A percentile compares a stretch with the other conserved stretches of the same genome.
phyloP scores from a whole-genome alignment of 2,888 invertebrate species.

The Ormyrus rosae region DNA sequence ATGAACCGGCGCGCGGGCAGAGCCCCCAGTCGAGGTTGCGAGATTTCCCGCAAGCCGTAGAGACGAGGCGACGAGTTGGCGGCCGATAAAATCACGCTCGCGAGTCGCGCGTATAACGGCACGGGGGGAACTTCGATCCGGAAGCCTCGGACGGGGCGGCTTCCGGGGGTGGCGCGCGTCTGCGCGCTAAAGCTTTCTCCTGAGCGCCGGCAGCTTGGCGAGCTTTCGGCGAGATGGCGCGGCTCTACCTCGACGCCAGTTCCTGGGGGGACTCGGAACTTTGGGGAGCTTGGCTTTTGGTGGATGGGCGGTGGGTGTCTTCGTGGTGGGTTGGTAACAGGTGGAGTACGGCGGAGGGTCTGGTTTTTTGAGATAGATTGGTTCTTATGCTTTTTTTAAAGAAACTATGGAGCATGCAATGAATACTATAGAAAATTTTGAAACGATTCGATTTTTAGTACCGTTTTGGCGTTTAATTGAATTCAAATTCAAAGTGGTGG shows the following conservation, averaged over 20 bases:
- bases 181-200: constrained; percentile 1
- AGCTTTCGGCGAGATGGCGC: constrained; percentile 43
- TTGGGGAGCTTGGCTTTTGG: too few relatives aligned
- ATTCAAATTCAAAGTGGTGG: too few relatives aligned
- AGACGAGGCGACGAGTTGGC: constrained; percentile 56
- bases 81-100: constrained; percentile 71
- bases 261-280: too few relatives aligned
- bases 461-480: too few relatives aligned
- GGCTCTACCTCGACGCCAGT: neutral
- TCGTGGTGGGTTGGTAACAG: too few relatives aligned
- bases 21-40: constrained; percentile 59
- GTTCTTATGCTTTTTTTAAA: too few relatives aligned
- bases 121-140: constrained; percentile 40
- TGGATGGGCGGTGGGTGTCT: too few relatives aligned
- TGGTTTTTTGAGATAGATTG: too few relatives aligned
- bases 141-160: constrained; percentile 39
- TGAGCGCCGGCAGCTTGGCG: constrained; percentile 38
- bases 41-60: constrained; percentile 65
- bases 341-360: too few relatives aligned
- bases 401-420: too few relatives aligned
- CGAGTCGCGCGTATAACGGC: constrained; percentile 46
- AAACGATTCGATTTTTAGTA: neutral
- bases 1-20: constrained; percentile 34
- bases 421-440: neutral
- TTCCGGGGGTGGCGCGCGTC: constrained; percentile 56